A percentile compares a stretch with the other conserved stretches of the same genome.
These are phyloP conservation scores for Chiridota heheva DNA, from an alignment of 35 echinoderm and acorn worm genomes.

Conservation along the genomic window DNA sequence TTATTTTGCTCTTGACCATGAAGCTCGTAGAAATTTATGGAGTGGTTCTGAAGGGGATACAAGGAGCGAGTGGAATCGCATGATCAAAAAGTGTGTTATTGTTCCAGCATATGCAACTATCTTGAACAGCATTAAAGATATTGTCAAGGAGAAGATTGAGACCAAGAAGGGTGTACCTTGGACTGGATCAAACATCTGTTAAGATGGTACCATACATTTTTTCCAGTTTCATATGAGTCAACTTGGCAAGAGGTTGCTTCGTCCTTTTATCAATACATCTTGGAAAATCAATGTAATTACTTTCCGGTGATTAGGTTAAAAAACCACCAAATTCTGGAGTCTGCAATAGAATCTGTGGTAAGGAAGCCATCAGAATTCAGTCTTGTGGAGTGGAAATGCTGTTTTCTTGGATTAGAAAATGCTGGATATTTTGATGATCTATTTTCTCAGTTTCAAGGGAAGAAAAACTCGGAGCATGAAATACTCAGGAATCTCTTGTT, in stretches of 20 bases:
- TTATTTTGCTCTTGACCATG: constrained; percentile 74
- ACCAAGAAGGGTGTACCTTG: background rate
- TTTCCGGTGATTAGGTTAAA: background rate
- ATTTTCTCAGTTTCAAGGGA: background rate
- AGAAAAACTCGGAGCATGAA: background rate
- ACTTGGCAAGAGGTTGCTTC: background rate
- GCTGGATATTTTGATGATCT: background rate
- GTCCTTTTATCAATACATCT: background rate
- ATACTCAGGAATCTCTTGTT: constrained; percentile 16
- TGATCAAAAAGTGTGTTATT: constrained; percentile 20
- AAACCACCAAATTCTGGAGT: background rate
- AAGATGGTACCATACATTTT: background rate
- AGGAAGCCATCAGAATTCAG: background rate
- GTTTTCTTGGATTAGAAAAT: background rate
- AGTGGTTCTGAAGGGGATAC: constrained; percentile 10
- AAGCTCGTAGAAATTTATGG: constrained; percentile 50
- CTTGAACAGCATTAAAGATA: background rate
- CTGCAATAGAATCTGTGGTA: background rate
- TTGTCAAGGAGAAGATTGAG: no score
- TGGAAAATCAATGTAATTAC: no score
- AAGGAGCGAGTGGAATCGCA: constrained; percentile 52
- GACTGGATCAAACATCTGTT: background rate
- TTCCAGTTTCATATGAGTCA: background rate
- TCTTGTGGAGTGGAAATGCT: background rate
- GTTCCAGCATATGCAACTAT: constrained; percentile 42